phyloP scores from a whole-genome alignment of 2,888 invertebrate species.

The Pseudanteris insignis region DNA sequence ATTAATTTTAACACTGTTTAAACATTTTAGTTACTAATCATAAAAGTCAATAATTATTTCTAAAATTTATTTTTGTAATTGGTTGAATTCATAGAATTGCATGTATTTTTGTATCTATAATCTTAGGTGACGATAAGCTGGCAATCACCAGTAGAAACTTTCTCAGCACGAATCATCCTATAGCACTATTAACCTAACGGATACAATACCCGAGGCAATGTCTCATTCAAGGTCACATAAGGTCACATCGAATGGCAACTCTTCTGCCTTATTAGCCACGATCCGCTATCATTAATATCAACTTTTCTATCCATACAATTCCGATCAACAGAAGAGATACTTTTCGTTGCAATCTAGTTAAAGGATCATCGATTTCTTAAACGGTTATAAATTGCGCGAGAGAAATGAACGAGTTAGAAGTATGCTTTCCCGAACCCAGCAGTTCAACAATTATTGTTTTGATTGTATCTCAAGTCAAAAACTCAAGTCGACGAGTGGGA shows the following conservation, averaged over 20 bases:
- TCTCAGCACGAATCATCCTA: neutral
- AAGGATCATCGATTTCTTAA: conserved; percentile 16
- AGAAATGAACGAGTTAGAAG: conserved; percentile 2
- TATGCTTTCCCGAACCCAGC: conserved; percentile 9
- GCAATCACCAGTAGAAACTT: neutral
- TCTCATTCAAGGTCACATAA: conserved; percentile 10
- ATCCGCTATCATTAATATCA: conserved; percentile 9
- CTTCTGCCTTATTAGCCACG: conserved; percentile 3
- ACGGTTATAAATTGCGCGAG: conserved; percentile 9
- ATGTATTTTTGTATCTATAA: too few species aligned
- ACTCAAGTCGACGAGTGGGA: neutral
- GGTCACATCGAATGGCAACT: conserved; percentile 1
- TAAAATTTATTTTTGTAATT: too few species aligned
- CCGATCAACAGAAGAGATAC: conserved; percentile 14
- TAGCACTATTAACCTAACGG: neutral
- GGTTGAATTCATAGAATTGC: too few species aligned
- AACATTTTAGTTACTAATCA: too few species aligned
- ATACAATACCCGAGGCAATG: neutral
- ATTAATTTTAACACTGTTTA: too few species aligned
- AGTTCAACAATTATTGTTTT: conserved; percentile 5
- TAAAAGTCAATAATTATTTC: too few species aligned
- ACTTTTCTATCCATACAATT: neutral
- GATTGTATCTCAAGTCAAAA: conserved; percentile 9
- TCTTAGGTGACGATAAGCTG: too few species aligned
- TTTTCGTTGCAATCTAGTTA: conserved; percentile 2